A percentile compares a stretch with the other conserved stretches of the same genome.
Evolutionary conservation across 2,888 invertebrate species (phyloP).

Genomic region (Eurytoma californica): DNA sequence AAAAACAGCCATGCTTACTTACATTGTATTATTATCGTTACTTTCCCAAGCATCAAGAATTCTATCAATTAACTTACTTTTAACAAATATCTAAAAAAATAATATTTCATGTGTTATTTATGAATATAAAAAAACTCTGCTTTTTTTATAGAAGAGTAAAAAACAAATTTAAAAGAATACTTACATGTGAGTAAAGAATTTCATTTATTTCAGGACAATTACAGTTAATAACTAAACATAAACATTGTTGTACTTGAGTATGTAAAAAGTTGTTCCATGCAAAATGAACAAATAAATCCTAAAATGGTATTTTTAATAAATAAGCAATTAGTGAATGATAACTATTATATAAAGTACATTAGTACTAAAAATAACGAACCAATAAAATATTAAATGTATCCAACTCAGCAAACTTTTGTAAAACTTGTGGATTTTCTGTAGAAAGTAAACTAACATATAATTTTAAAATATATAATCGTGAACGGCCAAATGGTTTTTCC

Average conservation of each 20-base stretch:
- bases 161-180: constrained; percentile 23
- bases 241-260: constrained; percentile 88
- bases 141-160: neutral
- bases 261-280: constrained; percentile 97
- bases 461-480: constrained; percentile 87
- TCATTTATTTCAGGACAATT: constrained; percentile 68
- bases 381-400: constrained; percentile 78
- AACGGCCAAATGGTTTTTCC: constrained; percentile 86
- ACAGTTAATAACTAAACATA: constrained; percentile 82
- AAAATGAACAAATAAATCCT: constrained; percentile 93
- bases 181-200: constrained; percentile 79
- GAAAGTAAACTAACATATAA: constrained; percentile 86
- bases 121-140: neutral
- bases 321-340: too few species aligned
- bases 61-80: constrained; percentile 87
- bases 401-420: constrained; percentile 79
- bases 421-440: constrained; percentile 84
- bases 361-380: constrained; percentile 71
- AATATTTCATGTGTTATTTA: constrained; percentile 11
- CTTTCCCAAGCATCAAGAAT: constrained; percentile 89
- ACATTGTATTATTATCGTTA: constrained; percentile 78
- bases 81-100: constrained; percentile 81
- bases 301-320: constrained; percentile 70
- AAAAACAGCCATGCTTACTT: constrained; percentile 24
- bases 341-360: too few species aligned